A percentile compares a stretch with the other conserved stretches of the same genome.
phyloP scores from a whole-genome alignment of 1,140 invertebrate genomes.

The Philaenus spumarius region DNA sequence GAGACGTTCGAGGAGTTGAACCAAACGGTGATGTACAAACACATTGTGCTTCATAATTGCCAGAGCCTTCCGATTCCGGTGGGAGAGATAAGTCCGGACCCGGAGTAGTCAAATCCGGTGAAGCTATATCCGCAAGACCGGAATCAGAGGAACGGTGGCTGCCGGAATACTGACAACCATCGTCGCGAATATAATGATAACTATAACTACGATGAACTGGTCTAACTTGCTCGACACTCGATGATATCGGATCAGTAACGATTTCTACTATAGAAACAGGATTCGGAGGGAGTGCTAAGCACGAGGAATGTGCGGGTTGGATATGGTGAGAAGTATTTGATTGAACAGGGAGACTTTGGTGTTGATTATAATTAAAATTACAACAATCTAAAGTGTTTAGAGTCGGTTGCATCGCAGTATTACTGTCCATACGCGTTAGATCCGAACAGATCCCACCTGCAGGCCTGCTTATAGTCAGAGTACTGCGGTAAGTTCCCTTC shows the following conservation, averaged over 20 bases:
- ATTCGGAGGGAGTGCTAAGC: constrained; percentile 44
- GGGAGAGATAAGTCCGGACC: constrained; percentile 27
- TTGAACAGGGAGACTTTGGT: constrained; percentile 7
- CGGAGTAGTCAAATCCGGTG: constrained; percentile 55
- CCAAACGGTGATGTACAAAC: constrained; percentile 63
- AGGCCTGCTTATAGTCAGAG: constrained; percentile 10
- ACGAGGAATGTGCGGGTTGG: constrained; percentile 43
- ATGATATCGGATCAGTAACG: background rate
- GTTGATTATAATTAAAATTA: background rate
- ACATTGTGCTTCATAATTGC: constrained; percentile 59
- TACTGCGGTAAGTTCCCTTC: constrained; percentile 7
- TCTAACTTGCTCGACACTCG: background rate
- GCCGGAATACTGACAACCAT: constrained; percentile 2
- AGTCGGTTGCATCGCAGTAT: background rate
- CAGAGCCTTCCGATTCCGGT: constrained; percentile 41
- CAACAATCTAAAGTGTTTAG: constrained; percentile 24
- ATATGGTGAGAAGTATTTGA: background rate
- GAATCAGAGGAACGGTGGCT: constrained; percentile 64
- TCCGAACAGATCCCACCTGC: background rate
- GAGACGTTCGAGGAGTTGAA: constrained; percentile 56
- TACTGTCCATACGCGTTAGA: constrained; percentile 11
- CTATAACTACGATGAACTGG: constrained; percentile 10
- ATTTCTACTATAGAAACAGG: constrained; percentile 41
- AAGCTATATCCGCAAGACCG: constrained; percentile 72
- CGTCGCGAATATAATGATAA: constrained; percentile 12